These are phyloP conservation scores for Drosophila colorata DNA, from an alignment of 2,888 invertebrate genomes.

Conservation along the genomic window DNA sequence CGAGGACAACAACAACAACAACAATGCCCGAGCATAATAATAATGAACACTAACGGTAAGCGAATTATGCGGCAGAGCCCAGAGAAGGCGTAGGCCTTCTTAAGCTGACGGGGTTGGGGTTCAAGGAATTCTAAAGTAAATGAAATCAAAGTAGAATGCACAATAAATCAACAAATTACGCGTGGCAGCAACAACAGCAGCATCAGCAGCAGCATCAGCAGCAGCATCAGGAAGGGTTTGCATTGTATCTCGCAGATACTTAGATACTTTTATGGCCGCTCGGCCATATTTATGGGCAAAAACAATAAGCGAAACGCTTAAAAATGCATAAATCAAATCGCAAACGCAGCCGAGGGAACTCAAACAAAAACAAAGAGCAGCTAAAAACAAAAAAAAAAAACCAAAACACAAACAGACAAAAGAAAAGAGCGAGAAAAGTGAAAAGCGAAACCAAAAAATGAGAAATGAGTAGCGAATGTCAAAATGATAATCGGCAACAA, in stretches of 20 bases:
- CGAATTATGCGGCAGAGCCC: conserved; percentile 56
- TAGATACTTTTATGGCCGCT: conserved; percentile 33
- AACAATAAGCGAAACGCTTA: conserved; percentile 84
- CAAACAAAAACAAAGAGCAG: conserved; percentile 44
- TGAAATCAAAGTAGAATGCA: conserved; percentile 46
- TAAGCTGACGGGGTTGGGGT: not conserved
- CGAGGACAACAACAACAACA: conserved; percentile 49
- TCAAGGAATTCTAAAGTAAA: conserved; percentile 29
- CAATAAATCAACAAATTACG: conserved; percentile 80
- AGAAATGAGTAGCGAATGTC: conserved; percentile 61
- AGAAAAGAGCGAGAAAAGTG: conserved; percentile 21
- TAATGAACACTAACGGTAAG: conserved; percentile 74
- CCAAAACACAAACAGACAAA: conserved; percentile 8
- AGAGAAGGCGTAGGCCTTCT: conserved; percentile 10
- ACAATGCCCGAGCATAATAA: conserved; percentile 46
- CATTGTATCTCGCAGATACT: conserved; percentile 64
- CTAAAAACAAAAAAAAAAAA: conserved; percentile 16
- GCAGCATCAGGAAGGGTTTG: conserved; percentile 43
- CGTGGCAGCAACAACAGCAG: conserved; percentile 37
- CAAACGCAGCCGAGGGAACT: conserved; percentile 65
- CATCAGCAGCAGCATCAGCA: conserved; percentile 1
- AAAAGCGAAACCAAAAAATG: conserved; percentile 12
- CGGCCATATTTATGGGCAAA: conserved; percentile 75
- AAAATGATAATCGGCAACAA: conserved; percentile 84
- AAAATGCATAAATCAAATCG: conserved; percentile 82